These are phyloP conservation scores for Lamprotornis superbus DNA, from an alignment of 2,113 vertebrate species.

Conservation along the genomic window DNA sequence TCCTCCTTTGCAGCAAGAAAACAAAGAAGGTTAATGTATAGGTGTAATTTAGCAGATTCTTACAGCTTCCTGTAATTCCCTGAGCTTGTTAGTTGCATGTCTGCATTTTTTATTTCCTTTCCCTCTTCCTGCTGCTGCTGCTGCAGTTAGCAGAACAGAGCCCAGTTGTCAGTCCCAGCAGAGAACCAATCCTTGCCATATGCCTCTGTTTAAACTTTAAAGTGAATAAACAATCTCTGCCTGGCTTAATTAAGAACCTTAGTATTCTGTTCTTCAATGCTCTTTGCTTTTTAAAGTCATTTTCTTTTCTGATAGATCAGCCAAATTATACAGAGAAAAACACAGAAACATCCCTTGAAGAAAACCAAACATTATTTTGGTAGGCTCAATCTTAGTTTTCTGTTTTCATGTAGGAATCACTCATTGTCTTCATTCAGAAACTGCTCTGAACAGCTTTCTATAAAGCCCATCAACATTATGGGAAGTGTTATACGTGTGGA, in stretches of 20 bases:
- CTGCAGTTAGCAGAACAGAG: background rate
- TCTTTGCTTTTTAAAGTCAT: background rate
- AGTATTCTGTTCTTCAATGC: background rate
- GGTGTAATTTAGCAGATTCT: conserved; percentile 33
- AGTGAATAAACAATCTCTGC: background rate
- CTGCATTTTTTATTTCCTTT: conserved; percentile 30
- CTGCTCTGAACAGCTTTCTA: background rate
- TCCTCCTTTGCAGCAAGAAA: conserved; percentile 13
- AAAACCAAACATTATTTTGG: background rate
- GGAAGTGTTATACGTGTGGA: background rate
- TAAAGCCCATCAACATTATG: background rate
- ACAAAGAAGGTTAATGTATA: conserved; percentile 39
- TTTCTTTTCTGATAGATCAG: background rate
- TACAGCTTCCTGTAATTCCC: background rate
- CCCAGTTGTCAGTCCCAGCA: background rate
- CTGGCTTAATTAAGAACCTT: background rate
- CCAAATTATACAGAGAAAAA: background rate
- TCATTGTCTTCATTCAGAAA: background rate
- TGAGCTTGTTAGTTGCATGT: background rate
- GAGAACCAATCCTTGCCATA: background rate
- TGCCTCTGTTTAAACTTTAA: conserved; percentile 30
- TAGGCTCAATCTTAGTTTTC: background rate
- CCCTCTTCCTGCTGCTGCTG: background rate
- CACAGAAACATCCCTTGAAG: background rate
- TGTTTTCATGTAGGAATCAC: background rate